Evolutionary conservation across 2,888 invertebrate genomes (phyloP).

Genomic region (Meiosimyza decipiens): DNA sequence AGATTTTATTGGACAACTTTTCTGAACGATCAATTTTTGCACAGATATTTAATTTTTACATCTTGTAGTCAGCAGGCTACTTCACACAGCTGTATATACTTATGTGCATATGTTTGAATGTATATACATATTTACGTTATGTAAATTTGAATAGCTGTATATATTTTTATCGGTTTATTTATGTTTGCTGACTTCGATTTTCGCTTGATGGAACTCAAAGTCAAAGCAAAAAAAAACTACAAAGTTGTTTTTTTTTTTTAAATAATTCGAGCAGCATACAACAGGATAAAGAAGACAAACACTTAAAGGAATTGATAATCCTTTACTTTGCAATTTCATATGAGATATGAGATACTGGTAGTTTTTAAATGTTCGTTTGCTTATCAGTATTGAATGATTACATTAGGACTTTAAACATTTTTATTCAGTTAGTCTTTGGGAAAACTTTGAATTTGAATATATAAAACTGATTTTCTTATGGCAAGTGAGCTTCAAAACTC

Average conservation of each 20-base stretch:
- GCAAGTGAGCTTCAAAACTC: not conserved
- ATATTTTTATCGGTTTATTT: slow-evolving; percentile 28
- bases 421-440: not conserved
- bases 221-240: slow-evolving; percentile 14
- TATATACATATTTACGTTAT: not conserved
- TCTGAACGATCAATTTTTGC: too few species aligned
- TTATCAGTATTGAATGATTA: not conserved
- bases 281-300: slow-evolving; percentile 36
- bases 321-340: slow-evolving; percentile 1
- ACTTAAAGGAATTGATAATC: slow-evolving; percentile 38
- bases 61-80: too few species aligned
- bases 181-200: slow-evolving; percentile 43
- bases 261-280: slow-evolving; percentile 25
- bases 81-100: too few species aligned
- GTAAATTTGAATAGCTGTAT: slow-evolving; percentile 4
- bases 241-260: not conserved
- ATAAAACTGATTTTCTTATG: not conserved
- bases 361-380: not conserved
- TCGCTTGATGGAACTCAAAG: slow-evolving; percentile 37
- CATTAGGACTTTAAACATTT: not conserved
- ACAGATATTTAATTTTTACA: too few species aligned
- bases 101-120: slow-evolving; percentile 16
- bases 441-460: not conserved
- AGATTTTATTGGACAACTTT: too few species aligned
- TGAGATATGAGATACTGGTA: not conserved